Base-by-base conservation (phyloP, 2,113 vertebrate species). In the Periophthalmodon schlosseri region DNA sequence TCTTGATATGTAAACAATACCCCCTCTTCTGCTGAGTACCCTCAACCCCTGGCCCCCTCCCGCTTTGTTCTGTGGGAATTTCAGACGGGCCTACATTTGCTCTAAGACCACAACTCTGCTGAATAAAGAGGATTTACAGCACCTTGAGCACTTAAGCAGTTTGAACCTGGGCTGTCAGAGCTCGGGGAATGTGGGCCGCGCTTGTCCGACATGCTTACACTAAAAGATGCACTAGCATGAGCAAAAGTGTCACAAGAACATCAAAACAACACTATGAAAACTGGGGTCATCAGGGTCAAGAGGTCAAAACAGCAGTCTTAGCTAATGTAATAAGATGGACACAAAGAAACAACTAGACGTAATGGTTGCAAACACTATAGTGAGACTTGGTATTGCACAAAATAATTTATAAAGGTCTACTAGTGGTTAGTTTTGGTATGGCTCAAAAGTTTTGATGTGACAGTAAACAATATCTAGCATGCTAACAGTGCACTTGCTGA, bases 1-100 rank as follows among this genome's bases (percentile, higher is more conserved):
- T 85, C 84, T 89, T 88, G 78, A 87, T 86, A 83, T 90, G 87
- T 91, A 90, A 91, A 92, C 88, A 90, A 87, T 84, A 79, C 82
- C 86, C 82, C 76, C 81, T 74, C 84, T 89, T 88, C 75, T 78
- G 77, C 77, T 66, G 76, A 82, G 79, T 76, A 69, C 84, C 66
- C 73, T 68, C 82, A 70, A 79, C 50, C 74, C 13, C 36, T 28
- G 7, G 28, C 52, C 56, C 58, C 67, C 73, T 75, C 74, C 69
- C 69, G 52, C 68, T 80, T 81, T 86, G 81, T 87, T 86, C 88
- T 74, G 84, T 93, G 92, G 91, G 90, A 93, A 93, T 87, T 85
- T 89, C 78, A 83, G 87, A 83, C 44, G 79, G 76, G 82, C 74
- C 74, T 79, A 78, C 73, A 83, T 83, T 85, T 81, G 81, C 86